A percentile compares a stretch with the other conserved stretches of the same genome.
Evolutionary conservation across 2,113 vertebrate genomes (phyloP).

Genomic region (Onychostoma macrolepis): DNA sequence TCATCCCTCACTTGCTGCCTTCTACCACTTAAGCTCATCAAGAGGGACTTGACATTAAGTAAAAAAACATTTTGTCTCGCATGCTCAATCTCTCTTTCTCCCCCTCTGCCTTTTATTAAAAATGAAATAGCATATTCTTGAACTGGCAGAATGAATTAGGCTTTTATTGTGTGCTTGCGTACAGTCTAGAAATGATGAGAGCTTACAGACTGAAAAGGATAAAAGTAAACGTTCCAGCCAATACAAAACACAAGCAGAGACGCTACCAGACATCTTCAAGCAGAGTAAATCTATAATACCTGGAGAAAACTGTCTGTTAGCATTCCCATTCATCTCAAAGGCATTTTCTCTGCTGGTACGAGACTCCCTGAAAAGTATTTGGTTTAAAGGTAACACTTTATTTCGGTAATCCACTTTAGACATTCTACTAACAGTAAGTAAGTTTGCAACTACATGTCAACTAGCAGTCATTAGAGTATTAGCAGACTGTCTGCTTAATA

Average conservation of each 20-base stretch:
- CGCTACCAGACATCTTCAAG: background rate
- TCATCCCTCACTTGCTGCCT: background rate
- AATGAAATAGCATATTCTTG: background rate
- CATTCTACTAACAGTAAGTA: too few species aligned
- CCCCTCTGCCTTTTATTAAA: conserved; percentile 10
- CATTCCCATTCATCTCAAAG: background rate
- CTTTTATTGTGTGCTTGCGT: conserved; percentile 2
- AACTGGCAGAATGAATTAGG: background rate
- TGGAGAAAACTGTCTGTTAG: background rate
- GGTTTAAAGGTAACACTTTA: too few species aligned
- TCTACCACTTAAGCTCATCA: conserved; percentile 45
- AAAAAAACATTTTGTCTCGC: conserved; percentile 24
- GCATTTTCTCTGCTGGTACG: background rate
- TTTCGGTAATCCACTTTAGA: too few species aligned
- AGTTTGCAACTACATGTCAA: too few species aligned
- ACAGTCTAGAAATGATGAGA: background rate
- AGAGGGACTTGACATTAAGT: conserved; percentile 42
- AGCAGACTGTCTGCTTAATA: too few species aligned
- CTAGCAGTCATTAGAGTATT: too few species aligned
- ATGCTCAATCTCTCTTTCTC: conserved; percentile 8
- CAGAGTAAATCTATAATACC: background rate
- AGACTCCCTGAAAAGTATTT: background rate
- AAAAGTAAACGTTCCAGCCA: background rate
- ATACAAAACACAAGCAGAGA: background rate
- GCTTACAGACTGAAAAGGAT: background rate